Conservation (phyloP, 1,140 invertebrate genomes). For the Adoxophyes honmai region DNA sequence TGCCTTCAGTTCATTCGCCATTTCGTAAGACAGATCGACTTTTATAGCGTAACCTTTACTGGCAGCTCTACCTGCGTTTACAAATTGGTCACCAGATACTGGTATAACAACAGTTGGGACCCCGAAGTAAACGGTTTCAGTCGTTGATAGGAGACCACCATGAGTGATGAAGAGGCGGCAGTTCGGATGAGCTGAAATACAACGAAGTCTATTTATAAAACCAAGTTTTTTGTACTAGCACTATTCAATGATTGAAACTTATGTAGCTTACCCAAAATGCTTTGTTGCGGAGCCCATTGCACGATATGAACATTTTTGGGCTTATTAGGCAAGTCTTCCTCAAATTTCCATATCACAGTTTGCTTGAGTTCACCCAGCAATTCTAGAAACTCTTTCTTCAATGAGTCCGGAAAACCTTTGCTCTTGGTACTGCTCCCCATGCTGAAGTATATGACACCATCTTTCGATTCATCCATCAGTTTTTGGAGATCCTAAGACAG, state of each 20-base stretch:
- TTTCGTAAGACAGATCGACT: slow-evolving; percentile 39
- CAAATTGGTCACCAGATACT: no score
- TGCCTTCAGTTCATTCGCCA: slow-evolving; percentile 28
- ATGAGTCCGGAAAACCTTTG: no score
- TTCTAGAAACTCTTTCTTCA: no score
- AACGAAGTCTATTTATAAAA: no score
- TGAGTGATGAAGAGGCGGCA: slow-evolving; percentile 82
- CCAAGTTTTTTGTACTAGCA: no score
- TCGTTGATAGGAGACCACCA: slow-evolving; percentile 81
- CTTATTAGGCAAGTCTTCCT: no score
- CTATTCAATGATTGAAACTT: no score
- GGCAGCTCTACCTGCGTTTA: slow-evolving; percentile 55
- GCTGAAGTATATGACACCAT: no score
- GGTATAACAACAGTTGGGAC: slow-evolving; percentile 83
- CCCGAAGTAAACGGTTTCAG: slow-evolving; percentile 82
- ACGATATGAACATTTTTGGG: no score
- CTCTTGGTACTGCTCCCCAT: no score
- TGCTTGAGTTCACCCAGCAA: no score
- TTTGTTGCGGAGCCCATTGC: slow-evolving; percentile 28
- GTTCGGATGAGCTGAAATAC: slow-evolving; percentile 80
- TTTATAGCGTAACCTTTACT: slow-evolving; percentile 59
- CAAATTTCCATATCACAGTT: no score
- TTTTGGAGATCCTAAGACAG: slow-evolving; percentile 60
- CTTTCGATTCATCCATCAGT: slow-evolving; percentile 72
- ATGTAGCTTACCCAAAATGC: slow-evolving; percentile 20